phyloP scores from a whole-genome alignment of 2,797 vertebrate species.

The Tragelaphus eurycerus region DNA sequence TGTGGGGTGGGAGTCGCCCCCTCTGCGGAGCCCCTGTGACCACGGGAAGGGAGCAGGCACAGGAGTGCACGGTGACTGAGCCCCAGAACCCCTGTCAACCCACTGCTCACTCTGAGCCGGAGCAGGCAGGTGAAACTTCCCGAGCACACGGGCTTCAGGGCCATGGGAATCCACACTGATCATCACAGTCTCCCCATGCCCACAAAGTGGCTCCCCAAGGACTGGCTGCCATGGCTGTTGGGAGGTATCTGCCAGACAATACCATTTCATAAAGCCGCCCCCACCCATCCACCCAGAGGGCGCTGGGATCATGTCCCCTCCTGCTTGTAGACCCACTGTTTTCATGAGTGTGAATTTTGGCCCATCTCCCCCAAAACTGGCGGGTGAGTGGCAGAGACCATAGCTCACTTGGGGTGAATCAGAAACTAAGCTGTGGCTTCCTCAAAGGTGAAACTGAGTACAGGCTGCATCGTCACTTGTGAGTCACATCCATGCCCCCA shows the following conservation, averaged over 20 bases:
- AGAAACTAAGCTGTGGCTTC: neutral
- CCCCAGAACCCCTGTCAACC: no score
- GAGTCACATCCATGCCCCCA: no score
- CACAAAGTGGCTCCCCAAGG: neutral
- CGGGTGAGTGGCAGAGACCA: neutral
- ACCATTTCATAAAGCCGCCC: neutral
- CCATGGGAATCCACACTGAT: accelerated
- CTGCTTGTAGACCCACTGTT: neutral
- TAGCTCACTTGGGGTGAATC: neutral
- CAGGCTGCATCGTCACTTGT: neutral
- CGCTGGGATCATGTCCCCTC: accelerated
- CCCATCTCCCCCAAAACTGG: neutral
- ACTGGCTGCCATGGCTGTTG: neutral
- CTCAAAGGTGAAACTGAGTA: no score
- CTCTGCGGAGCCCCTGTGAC: neutral
- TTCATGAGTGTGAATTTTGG: no score
- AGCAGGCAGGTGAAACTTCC: accelerated
- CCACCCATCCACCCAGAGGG: neutral
- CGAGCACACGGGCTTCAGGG: accelerated
- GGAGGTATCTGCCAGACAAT: neutral
- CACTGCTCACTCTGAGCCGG: accelerated
- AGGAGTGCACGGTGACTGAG: accelerated
- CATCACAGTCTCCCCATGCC: accelerated
- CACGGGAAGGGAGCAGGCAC: accelerated
- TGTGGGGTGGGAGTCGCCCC: neutral